Percentiles rank a stretch among this genome's conserved stretches.
Conservation (phyloP, 92 coral and sea anemone species). For the Epizoanthus rinbou region DNA sequence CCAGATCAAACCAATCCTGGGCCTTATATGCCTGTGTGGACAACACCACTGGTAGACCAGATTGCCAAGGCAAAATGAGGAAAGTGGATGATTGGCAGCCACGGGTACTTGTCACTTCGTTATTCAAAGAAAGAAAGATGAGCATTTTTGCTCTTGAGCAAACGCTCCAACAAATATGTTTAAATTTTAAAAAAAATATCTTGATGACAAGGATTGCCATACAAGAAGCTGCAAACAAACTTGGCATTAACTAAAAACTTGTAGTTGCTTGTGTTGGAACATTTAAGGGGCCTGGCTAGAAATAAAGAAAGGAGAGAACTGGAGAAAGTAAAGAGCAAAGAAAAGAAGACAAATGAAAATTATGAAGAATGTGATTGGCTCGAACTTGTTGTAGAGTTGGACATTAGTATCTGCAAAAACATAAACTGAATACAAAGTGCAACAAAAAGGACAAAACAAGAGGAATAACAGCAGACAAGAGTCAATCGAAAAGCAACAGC, state of each 20-base stretch:
- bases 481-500: background rate
- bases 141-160: too few species aligned
- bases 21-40: slow-evolving; percentile 6
- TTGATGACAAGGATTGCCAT: slow-evolving; percentile 26
- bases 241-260: slow-evolving; percentile 11
- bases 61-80: slow-evolving; percentile 6
- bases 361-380: slow-evolving; percentile 27
- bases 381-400: slow-evolving; percentile 7
- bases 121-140: slow-evolving; percentile 7
- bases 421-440: slow-evolving; percentile 9
- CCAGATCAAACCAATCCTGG: too few species aligned
- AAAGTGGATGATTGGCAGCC: slow-evolving; percentile 47
- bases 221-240: slow-evolving; percentile 18
- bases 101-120: slow-evolving; percentile 9
- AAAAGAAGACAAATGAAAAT: background rate
- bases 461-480: slow-evolving; percentile 7
- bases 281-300: background rate
- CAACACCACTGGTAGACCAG: background rate
- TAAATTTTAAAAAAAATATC: too few species aligned
- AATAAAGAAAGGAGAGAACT: background rate
- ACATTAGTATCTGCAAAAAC: background rate
- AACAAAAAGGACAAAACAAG: slow-evolving; percentile 1
- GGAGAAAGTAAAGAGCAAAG: background rate
- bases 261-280: slow-evolving; percentile 19
- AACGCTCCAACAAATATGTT: too few species aligned